Conservation (phyloP, 1,140 invertebrate species). For the Galendromus occidentalis region DNA sequence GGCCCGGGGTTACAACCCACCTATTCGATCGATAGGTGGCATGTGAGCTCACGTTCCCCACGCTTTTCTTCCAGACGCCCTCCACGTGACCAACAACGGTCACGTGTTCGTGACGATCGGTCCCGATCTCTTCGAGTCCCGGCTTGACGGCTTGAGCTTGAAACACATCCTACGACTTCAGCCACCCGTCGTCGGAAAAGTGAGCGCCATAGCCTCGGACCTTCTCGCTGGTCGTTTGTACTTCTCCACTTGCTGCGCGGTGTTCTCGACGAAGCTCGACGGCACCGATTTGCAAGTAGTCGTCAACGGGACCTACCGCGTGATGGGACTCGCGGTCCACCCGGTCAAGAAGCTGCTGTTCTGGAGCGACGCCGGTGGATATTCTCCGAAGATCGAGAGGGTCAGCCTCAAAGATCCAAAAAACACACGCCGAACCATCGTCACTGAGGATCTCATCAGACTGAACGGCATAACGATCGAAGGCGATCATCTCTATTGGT, state of each 20-base stretch:
- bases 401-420: background rate
- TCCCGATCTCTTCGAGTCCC: background rate
- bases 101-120: background rate
- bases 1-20: too few relatives aligned
- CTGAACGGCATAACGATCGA: constrained; percentile 5
- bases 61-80: background rate
- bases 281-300: background rate
- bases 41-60: too few relatives aligned
- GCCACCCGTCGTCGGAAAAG: background rate
- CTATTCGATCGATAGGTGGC: too few relatives aligned
- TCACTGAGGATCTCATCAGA: constrained; percentile 4
- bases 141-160: background rate
- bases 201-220: constrained; percentile 8
- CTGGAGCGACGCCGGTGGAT: background rate
- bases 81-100: background rate
- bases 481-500: constrained; percentile 8
- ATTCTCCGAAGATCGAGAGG: background rate
- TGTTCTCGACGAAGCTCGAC: background rate
- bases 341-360: constrained; percentile 6
- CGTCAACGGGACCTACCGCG: constrained; percentile 4
- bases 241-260: constrained; percentile 3
- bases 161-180: background rate
- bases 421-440: background rate
- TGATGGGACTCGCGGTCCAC: constrained; percentile 6
- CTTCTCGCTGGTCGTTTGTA: background rate